Base-by-base conservation (phyloP, 2,113 vertebrate genomes). In the Myotis brandtii region DNA sequence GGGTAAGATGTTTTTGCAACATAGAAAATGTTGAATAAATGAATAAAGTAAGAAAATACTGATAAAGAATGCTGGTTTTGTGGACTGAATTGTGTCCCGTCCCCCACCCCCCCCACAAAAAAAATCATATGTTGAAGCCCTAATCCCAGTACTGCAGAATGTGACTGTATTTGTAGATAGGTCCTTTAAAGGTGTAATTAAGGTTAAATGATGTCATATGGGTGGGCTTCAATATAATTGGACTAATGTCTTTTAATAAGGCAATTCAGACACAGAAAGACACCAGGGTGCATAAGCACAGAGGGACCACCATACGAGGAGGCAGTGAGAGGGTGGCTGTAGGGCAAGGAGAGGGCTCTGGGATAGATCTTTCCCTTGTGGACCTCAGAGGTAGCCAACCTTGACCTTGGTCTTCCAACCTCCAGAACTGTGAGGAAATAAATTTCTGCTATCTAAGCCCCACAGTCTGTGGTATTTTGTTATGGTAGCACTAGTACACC, bases 1-100 rank as follows among this genome's bases (percentile, higher is more conserved):
- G 50, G 17, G 64, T 12, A 86, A n/a, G 46, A 76, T 72, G 23
- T 77, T 85, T 96, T 88, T 76, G 34, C 73, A 88, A 59, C 34
- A n/a, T 32, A 73, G 46, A 83, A 80, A 83, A 79, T 83, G 5
- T 70, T 77, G 43, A 80, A 50, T 64, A 93, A n/a, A 30, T 85
- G 27, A 77, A 30, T 80, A 66, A 88, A 79, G 23, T 46, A 81
- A 81, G 50, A 37, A 87, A 86, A 13, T 64, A 46, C 80, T 92
- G 30, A 43, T 37, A 84, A 32, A 79, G 64, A 66, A 76, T 54
- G 6, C 48, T 64, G 9, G 14, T 52, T 37, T 75, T 75, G 37
- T 10, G 12, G 9, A 11, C 11, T 56, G 83, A 91, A 88, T 14
- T 66, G 54, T 66, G 12, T 20, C 1, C 6, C 2, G 5, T 21